Evolutionary conservation across 2,797 vertebrate species (phyloP).

Genomic region (Oreochromis grahami): DNA sequence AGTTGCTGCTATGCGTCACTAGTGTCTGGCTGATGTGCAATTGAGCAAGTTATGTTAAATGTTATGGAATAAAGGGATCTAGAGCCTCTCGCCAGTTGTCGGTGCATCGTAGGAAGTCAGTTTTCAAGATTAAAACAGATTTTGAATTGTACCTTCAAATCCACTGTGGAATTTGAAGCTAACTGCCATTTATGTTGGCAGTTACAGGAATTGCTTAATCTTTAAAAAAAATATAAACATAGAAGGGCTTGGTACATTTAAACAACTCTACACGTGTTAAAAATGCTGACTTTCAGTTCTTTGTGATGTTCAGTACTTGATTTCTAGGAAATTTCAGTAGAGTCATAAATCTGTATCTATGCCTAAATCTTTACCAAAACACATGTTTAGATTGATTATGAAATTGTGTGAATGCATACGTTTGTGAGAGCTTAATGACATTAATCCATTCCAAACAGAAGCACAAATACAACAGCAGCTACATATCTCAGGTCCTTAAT

Average conservation of each 20-base stretch:
- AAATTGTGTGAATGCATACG: neutral
- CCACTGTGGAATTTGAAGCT: neutral
- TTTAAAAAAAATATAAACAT: neutral
- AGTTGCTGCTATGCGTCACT: neutral
- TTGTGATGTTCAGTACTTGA: neutral
- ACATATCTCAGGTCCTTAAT: neutral
- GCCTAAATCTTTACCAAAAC: neutral
- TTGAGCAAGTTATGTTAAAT: neutral
- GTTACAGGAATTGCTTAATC: neutral
- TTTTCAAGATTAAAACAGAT: neutral
- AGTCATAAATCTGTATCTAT: constrained; percentile 28
- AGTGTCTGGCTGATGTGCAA: neutral
- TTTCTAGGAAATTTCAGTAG: neutral
- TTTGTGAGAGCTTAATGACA: neutral
- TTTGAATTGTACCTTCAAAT: neutral
- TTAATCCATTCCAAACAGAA: neutral
- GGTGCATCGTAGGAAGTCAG: neutral
- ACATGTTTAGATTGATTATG: neutral
- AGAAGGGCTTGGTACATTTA: neutral
- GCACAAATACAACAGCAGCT: neutral
- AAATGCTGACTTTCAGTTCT: neutral
- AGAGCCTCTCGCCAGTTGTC: neutral
- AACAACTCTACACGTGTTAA: neutral
- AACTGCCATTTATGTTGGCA: neutral
- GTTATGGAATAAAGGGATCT: neutral